Evolutionary conservation across 1,140 invertebrate genomes (phyloP), one percentile per base, ranked within the genome.

Genomic region (Bombus polaris): DNA sequence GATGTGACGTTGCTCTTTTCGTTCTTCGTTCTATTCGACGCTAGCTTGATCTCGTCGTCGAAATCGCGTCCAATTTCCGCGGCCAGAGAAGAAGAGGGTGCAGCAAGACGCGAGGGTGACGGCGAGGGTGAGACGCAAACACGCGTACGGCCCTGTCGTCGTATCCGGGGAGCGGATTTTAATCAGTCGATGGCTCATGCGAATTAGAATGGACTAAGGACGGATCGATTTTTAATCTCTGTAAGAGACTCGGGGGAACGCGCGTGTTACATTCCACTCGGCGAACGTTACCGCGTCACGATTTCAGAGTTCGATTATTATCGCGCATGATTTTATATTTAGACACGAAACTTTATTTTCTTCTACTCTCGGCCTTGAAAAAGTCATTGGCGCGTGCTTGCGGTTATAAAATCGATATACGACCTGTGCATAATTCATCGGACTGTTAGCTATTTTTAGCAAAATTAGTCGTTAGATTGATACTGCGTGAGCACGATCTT

Each of bases 211-310:
- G 73, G 37, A 53, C 83, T 83, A 75, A 87, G 79, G 79, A 74
- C 70, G 86, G 88, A 91, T 90, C 88, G 91, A 92, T 91, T 91
- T 90, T 92, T 92, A 92, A 91, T 92, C 88, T 90, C 80, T 81
- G 88, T 86, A 90, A 92, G 81, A 85, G 85, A 90, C 81, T 85
- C 79, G 2, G 28, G 79, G 57, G 89, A 70, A 77, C 39, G 47
- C 70, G 68, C 47, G 57, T 75, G 82, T 87, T 78, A 76, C 81
- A 72, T 80, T 68, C 73, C 74, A 65, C 25, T 42, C 72, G 72
- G 66, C 47, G 70, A 80, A 70, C 47, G 68, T 68, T 77, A 74
- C 59, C 28, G 59, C 59, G 28, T 62, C 59, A 62, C 18, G 18
- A 53, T 53, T 53, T 53, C 5, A 22, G 47, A 53, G 47, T 53